These are phyloP conservation scores for Eumacrocentrus americanus DNA, from an alignment of 2,888 invertebrate species.

Conservation along the genomic window DNA sequence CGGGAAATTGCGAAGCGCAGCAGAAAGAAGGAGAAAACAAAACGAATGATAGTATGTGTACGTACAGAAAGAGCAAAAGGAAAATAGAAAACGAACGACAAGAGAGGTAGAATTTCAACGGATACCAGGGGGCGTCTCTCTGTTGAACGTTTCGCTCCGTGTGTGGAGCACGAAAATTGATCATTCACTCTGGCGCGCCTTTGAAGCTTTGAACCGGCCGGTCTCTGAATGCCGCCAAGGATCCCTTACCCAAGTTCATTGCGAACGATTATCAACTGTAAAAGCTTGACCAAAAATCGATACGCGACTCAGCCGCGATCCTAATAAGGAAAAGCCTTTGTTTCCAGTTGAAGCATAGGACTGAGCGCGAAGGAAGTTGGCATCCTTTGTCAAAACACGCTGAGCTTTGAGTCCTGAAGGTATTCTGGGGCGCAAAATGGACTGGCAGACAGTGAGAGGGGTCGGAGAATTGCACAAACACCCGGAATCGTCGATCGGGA, in stretches of 20 bases:
- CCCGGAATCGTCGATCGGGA: neutral
- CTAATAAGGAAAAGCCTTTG: conserved; percentile 22
- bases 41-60: too few relatives aligned
- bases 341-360: conserved; percentile 8
- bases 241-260: neutral
- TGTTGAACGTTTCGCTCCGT: neutral
- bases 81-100: neutral
- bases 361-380: conserved; percentile 9
- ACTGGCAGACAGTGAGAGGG: too few relatives aligned
- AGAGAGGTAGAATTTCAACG: neutral
- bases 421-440: neutral
- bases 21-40: neutral
- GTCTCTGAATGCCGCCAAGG: neutral
- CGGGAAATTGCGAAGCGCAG: neutral
- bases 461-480: neutral
- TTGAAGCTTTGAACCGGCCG: conserved; percentile 16
- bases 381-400: conserved; percentile 17
- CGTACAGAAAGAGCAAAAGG: neutral
- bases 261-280: neutral
- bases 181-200: conserved; percentile 5
- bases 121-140: conserved; percentile 1
- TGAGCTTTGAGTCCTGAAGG: neutral
- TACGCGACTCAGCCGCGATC: neutral
- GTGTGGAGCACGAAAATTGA: neutral
- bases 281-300: conserved; percentile 14